phyloP scores from a whole-genome alignment of 2,113 vertebrate species.

The Ophthalmolycus amberensis region DNA sequence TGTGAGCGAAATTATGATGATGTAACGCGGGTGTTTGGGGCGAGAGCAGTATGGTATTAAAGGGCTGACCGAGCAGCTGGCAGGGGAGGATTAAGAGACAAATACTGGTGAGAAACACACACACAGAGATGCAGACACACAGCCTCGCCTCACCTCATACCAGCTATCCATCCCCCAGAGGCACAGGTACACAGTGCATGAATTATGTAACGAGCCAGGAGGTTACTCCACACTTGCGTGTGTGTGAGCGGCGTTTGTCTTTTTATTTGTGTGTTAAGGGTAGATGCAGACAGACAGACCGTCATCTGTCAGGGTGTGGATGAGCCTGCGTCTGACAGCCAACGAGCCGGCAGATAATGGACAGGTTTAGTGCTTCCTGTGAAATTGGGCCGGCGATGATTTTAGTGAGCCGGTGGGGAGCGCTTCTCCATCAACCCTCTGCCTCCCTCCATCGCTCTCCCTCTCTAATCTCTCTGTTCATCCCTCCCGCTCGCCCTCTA shows the following conservation, averaged over 20 bases:
- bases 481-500: neutral
- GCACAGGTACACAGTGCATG: constrained; percentile 50
- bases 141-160: constrained; percentile 43
- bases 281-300: constrained; percentile 49
- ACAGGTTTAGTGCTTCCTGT: constrained; percentile 74
- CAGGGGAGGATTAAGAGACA: constrained; percentile 33
- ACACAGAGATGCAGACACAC: neutral
- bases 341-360: constrained; percentile 70
- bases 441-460: constrained; percentile 53
- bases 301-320: constrained; percentile 69
- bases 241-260: neutral
- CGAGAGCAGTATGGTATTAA: constrained; percentile 50
- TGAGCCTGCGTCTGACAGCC: constrained; percentile 66
- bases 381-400: constrained; percentile 75
- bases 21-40: constrained; percentile 53
- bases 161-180: constrained; percentile 35
- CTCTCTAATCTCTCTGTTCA: constrained; percentile 58
- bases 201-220: constrained; percentile 57
- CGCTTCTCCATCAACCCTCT: constrained; percentile 61
- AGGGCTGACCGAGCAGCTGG: constrained; percentile 43
- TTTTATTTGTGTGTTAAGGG: neutral
- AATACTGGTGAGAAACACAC: constrained; percentile 15
- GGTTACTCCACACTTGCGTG: constrained; percentile 21
- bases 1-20: constrained; percentile 55
- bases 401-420: constrained; percentile 70